Evolutionary conservation across 1,140 invertebrate species (phyloP).

Genomic region (Eupristina koningsbergeri): DNA sequence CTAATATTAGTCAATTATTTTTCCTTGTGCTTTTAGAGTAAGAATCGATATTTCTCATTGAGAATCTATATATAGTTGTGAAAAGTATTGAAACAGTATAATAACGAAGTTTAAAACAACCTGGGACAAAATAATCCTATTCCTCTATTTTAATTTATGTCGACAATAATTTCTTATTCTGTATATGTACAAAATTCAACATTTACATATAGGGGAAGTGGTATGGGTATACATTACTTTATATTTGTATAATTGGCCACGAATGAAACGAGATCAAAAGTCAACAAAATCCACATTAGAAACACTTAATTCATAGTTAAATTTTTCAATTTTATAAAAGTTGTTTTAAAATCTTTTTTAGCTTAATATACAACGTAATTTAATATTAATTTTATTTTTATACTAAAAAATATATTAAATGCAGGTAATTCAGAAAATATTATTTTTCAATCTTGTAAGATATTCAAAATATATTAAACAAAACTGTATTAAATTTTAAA

Average conservation of each 20-base stretch:
- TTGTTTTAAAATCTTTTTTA: not conserved
- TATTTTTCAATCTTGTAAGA: not conserved
- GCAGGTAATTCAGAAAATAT: not conserved
- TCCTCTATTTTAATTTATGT: not conserved
- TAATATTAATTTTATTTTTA: not conserved
- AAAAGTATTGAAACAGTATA: too few relatives aligned
- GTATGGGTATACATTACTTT: not conserved
- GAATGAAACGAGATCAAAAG: constrained; percentile 12
- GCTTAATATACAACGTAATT: not conserved
- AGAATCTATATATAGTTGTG: too few relatives aligned
- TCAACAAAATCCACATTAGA: not conserved
- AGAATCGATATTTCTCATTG: too few relatives aligned
- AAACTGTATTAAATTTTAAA: not conserved
- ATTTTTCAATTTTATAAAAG: constrained; percentile 6
- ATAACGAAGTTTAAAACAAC: not conserved
- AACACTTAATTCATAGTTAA: not conserved
- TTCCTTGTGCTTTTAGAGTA: too few relatives aligned
- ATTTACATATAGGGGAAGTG: not conserved
- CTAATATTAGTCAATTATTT: too few relatives aligned
- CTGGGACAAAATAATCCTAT: not conserved
- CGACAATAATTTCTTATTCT: not conserved
- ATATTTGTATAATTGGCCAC: not conserved
- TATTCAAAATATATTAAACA: not conserved
- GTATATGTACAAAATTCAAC: not conserved
- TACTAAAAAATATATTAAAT: too few relatives aligned